Base-by-base conservation (phyloP, 2,888 invertebrate species). In the Epinotia demarniana region DNA sequence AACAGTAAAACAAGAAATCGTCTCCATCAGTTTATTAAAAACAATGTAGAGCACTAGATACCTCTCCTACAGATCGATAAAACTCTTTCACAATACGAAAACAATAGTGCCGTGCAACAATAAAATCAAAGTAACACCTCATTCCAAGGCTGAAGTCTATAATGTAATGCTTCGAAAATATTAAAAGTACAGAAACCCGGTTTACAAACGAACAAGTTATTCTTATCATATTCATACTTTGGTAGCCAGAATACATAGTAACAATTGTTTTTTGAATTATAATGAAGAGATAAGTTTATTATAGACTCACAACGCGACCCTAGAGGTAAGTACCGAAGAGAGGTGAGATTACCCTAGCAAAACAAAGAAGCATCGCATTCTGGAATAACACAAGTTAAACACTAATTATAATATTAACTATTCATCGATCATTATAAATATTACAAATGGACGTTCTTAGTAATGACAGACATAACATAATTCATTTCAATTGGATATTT, bases 71-170 rank as follows among this genome's bases (percentile, higher is more conserved):
- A 89, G 85, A 90, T 86, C 83, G 87, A 93, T 93, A 92, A 93
- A 93, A 87, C 92, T 93, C 92, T 93, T 89, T 90, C 90, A 91
- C 86, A 88, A 90, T 87, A 88, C 84, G 84, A 88, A 91, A 93
- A 92, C 89, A 93, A 89, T 86, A 87, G 87, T 89, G 92, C 87
- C 84, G 89, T 89, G 90, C 90, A 93, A 92, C 92, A 93, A 93
- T 89, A 89, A 93, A 93, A 91, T 89, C 86, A 90, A 85, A 89
- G 77, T 75, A 72, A 75, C 68, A 77, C 74, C 75, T 66, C 71
- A 62, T 79, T 80, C 77, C 64, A 78, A 78, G 67, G 75, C 78
- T 78, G 77, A 78, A 77, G 76, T 79, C 78, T 72, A 68, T 76
- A 62, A 62, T 53, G 67, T 62, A 70, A 71, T 55, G 63, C 39